phyloP scores from a whole-genome alignment of 2,797 vertebrate species.

The Argyrosomus regius region DNA sequence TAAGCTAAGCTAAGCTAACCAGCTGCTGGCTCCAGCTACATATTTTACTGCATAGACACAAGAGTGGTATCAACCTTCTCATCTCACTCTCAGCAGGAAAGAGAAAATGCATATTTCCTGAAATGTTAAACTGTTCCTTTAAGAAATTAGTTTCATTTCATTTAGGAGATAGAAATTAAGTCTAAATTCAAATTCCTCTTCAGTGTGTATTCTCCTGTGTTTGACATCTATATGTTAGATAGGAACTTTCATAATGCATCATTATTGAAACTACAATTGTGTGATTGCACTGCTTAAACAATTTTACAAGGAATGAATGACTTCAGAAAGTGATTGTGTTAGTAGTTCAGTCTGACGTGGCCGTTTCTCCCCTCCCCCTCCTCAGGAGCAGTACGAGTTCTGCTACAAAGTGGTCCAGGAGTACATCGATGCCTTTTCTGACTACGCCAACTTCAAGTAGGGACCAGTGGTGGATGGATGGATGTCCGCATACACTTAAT shows the following conservation, averaged over 20 bases:
- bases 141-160: not conserved
- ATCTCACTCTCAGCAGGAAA: not conserved
- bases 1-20: not conserved
- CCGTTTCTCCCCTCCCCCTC: constrained; percentile 7
- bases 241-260: not conserved
- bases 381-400: constrained; percentile 99
- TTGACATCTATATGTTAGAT: not conserved
- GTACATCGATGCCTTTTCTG: constrained; percentile 98
- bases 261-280: not conserved
- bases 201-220: not conserved
- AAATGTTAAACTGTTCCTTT: not conserved
- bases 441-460: constrained; percentile 99
- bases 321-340: not conserved
- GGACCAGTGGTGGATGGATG: constrained; percentile 48
- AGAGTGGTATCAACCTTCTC: not conserved
- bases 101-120: not conserved
- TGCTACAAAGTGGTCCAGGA: constrained; percentile 99
- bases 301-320: not conserved
- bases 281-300: not conserved
- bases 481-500: constrained; percentile 55
- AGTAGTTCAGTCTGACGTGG: constrained; percentile 1
- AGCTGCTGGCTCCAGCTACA: not conserved
- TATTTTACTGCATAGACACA: not conserved
- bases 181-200: no score
- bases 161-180: not conserved